Percentiles rank a stretch among this genome's conserved stretches.
Conservation (phyloP, 2,113 vertebrate genomes). For the Setophaga kirtlandii region DNA sequence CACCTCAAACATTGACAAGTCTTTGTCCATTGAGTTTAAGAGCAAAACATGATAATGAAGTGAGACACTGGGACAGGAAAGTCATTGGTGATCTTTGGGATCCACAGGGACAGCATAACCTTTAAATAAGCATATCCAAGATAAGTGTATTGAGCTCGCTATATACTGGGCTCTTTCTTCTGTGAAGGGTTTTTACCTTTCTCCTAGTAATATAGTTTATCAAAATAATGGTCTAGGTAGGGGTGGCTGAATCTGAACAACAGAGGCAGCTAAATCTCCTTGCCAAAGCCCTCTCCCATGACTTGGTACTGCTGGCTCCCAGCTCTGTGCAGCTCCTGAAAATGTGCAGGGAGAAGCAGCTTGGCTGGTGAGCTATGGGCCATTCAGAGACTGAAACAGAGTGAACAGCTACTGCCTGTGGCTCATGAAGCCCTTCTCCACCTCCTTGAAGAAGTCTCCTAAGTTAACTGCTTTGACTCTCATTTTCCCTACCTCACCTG, state of each 20-base stretch:
- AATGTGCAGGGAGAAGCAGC: neutral
- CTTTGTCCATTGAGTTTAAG: neutral
- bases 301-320: neutral
- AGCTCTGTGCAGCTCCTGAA: neutral
- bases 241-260: neutral
- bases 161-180: neutral
- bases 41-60: neutral
- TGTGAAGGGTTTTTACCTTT: neutral
- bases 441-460: neutral
- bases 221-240: neutral
- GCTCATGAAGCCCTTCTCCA: neutral
- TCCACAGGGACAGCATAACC: neutral
- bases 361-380: neutral
- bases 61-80: neutral
- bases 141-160: neutral
- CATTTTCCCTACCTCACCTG: neutral
- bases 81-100: neutral
- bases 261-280: neutral
- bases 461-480: neutral
- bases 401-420: neutral
- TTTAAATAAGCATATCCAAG: neutral
- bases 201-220: neutral
- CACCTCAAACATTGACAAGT: neutral
- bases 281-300: neutral
- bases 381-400: rapidly evolving